These are phyloP conservation scores for Hypocryptadius cinnamomeus DNA, from an alignment of 2,113 vertebrate species.

Conservation along the genomic window DNA sequence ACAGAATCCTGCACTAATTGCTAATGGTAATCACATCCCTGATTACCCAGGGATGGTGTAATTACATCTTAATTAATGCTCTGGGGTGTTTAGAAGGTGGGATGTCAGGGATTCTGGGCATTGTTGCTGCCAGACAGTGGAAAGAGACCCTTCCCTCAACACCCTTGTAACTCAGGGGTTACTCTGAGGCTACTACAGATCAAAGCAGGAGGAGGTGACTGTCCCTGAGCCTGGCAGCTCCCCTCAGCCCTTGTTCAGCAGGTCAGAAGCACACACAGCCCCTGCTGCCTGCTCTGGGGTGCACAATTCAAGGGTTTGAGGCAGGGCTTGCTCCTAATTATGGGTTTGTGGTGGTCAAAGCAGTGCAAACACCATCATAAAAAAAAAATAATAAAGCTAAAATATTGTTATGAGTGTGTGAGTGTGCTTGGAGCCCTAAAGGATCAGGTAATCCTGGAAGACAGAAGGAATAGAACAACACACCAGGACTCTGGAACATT, in stretches of 20 bases:
- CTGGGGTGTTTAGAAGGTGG: neutral
- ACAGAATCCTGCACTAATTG: neutral
- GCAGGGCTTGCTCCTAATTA: neutral
- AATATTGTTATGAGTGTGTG: fast-evolving
- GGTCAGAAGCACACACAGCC: neutral
- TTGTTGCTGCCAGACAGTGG: neutral
- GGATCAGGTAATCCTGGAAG: neutral
- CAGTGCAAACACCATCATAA: fast-evolving
- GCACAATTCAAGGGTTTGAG: fast-evolving
- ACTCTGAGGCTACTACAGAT: neutral
- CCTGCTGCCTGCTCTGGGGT: neutral
- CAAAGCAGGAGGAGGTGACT: fast-evolving
- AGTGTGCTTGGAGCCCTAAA: neutral
- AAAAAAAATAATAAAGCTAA: neutral
- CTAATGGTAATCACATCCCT: neutral
- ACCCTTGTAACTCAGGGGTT: neutral
- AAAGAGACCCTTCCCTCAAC: neutral
- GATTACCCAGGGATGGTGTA: neutral
- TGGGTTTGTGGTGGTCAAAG: neutral
- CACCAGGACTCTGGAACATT: constrained; percentile 52
- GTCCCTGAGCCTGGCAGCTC: neutral
- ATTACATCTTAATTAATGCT: neutral
- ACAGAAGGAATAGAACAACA: neutral
- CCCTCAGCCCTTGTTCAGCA: neutral
- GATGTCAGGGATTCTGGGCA: neutral